Conservation (phyloP, 1,140 invertebrate species). For the Oreohelix idahoensis region DNA sequence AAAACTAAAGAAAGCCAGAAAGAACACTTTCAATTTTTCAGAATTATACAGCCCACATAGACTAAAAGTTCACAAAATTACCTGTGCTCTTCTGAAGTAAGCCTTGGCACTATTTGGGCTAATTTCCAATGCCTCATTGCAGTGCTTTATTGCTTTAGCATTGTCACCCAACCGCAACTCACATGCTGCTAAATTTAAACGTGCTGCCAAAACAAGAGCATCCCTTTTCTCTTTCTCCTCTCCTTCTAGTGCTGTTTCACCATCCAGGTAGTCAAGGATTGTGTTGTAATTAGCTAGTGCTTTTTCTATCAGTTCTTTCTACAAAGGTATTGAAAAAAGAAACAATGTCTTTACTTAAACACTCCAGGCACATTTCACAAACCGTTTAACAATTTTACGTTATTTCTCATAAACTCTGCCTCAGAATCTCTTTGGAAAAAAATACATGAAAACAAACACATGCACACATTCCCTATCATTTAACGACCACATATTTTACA, state of each 20-base stretch:
- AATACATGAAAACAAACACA: no score
- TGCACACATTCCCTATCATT: no score
- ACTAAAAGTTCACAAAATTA: no score
- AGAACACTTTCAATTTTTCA: no score
- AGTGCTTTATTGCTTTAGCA: slow-evolving; percentile 79
- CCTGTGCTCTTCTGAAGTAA: slow-evolving; percentile 88
- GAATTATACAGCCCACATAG: no score
- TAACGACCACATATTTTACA: no score
- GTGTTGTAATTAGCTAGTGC: slow-evolving; percentile 93
- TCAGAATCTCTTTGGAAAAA: no score
- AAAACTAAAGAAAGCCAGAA: no score
- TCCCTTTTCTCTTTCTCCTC: slow-evolving; percentile 77
- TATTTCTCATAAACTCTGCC: no score
- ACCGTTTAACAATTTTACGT: no score
- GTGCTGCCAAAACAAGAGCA: slow-evolving; percentile 80
- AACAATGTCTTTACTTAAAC: no score
- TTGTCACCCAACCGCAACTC: slow-evolving; percentile 86
- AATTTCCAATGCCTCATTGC: slow-evolving; percentile 82
- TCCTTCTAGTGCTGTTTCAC: slow-evolving; percentile 72
- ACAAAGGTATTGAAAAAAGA: slow-evolving; percentile 8
- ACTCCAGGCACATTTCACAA: no score
- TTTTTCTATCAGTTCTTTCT: slow-evolving; percentile 82
- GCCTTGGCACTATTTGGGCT: slow-evolving; percentile 90
- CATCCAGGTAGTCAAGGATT: slow-evolving; percentile 77
- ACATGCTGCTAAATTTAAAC: slow-evolving; percentile 90